Base-by-base conservation (phyloP, 2,113 vertebrate species). In the Cololabis saira region DNA sequence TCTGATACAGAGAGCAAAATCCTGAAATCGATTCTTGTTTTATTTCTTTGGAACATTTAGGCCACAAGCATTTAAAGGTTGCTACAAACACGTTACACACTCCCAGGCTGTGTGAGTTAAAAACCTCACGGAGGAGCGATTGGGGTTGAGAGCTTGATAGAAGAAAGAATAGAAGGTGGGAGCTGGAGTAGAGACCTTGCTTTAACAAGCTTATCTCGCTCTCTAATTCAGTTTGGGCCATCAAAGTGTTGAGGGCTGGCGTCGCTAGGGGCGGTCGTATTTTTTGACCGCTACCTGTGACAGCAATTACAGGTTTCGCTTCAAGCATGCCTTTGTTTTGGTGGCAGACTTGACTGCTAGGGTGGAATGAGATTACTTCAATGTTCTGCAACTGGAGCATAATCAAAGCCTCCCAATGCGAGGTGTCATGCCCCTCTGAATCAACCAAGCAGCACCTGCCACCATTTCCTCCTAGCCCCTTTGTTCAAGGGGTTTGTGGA, bases 241-340 rank as follows among this genome's bases (percentile, higher is more conserved):
- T 91, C 83, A 91, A 89, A 86, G 76, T 76, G 57, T 53, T 72
- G 76, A 65, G 77, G 69, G 80, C 56, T 17, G 12, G 54, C 44
- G 42, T 62, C 50, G 48, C 80, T 80, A 52, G 67, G 68, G 77
- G 80, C 71, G 27, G 62, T 74, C 62, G 78, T 86, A 76, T 90
- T 88, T 86, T 90, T 85, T 87, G 90, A 90, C 81, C 86, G 81
- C 84, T 85, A 89, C 85, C 84, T 84, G 78, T 88, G 87, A 90
- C 86, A 73, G 85, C 89, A 90, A 91, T 92, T 92, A 86, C 81
- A 82, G 80, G 76, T 84, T 86, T 69, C 74, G 61, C 84, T 81
- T 90, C 84, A 86, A 84, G 76, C 54, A 16, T 61, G 76, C 69
- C 78, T 85, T 89, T 90, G 84, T 90, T 90, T 89, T 80, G 78